These are phyloP conservation scores for Lithobates sylvaticus DNA, from an alignment of 2,797 vertebrate genomes.

Conservation along the genomic window DNA sequence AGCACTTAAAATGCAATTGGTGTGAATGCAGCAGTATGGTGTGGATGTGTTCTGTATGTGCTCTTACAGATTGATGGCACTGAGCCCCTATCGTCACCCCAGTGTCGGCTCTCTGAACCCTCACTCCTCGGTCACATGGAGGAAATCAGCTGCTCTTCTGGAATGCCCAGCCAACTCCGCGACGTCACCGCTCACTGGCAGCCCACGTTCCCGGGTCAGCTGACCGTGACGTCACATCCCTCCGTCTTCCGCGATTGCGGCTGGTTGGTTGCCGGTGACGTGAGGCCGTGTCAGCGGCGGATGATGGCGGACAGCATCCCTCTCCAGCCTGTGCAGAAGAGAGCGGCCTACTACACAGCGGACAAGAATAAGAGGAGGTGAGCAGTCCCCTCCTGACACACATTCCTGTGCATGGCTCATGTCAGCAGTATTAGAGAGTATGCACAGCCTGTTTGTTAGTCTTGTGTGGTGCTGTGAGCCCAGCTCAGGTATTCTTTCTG, in stretches of 20 bases:
- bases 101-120: too few species aligned
- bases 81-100: too few species aligned
- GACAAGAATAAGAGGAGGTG: slow-evolving; percentile 87
- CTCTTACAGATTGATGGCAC: too few species aligned
- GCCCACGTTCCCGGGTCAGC: not conserved
- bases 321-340: slow-evolving; percentile 83
- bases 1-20: too few species aligned
- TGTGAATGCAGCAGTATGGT: too few species aligned
- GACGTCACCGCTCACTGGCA: not conserved
- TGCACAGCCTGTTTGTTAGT: too few species aligned
- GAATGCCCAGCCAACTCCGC: not conserved
- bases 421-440: too few species aligned
- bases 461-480: too few species aligned
- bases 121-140: not conserved
- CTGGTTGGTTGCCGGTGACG: slow-evolving; percentile 47
- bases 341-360: slow-evolving; percentile 82
- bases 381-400: not conserved
- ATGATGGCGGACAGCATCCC: slow-evolving; percentile 94
- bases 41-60: too few species aligned
- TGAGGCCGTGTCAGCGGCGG: slow-evolving; percentile 50
- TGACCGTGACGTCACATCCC: slow-evolving; percentile 34
- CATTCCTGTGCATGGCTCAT: too few species aligned
- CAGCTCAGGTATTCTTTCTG: too few species aligned
- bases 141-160: not conserved
- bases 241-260: slow-evolving; percentile 39